phyloP scores from a whole-genome alignment of 1,140 invertebrate species.

The Diorhabda elongata region DNA sequence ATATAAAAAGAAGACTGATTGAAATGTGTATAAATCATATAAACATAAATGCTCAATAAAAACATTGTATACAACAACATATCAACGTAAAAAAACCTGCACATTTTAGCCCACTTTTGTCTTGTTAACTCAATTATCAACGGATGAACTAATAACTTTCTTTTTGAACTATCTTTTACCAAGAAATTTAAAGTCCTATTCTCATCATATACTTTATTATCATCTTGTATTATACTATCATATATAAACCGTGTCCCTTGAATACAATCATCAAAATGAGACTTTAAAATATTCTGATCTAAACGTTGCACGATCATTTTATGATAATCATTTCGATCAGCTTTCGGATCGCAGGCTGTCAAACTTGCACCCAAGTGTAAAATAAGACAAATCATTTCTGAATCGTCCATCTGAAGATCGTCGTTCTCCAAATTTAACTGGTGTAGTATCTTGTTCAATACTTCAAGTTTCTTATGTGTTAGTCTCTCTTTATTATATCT shows the following conservation, averaged over 20 bases:
- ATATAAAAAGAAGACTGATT: conserved; percentile 4
- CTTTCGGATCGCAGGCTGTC: not conserved
- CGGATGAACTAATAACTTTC: conserved; percentile 25
- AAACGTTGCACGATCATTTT: conserved; percentile 17
- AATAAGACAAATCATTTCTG: conserved; percentile 25
- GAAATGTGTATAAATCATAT: conserved; percentile 23
- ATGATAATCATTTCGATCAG: not conserved
- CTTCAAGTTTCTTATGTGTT: not conserved
- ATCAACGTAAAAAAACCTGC: conserved; percentile 25
- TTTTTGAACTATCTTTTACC: conserved; percentile 18
- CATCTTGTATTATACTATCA: conserved; percentile 28
- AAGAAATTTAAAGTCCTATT: conserved; percentile 22
- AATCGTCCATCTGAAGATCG: conserved; percentile 8
- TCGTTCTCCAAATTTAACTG: conserved; percentile 22
- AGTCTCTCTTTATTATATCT: not conserved
- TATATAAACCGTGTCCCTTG: conserved; percentile 19
- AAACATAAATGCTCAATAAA: conserved; percentile 21
- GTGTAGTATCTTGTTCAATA: conserved; percentile 21
- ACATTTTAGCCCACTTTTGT: conserved; percentile 22
- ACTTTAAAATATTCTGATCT: conserved; percentile 11
- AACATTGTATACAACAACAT: conserved; percentile 24
- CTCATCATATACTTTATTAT: conserved; percentile 21
- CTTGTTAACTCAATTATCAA: conserved; percentile 27
- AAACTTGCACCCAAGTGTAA: conserved; percentile 26
- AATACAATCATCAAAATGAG: conserved; percentile 30